phyloP scores from a whole-genome alignment of 2,888 invertebrate genomes.

The Erpobdella octoculata region DNA sequence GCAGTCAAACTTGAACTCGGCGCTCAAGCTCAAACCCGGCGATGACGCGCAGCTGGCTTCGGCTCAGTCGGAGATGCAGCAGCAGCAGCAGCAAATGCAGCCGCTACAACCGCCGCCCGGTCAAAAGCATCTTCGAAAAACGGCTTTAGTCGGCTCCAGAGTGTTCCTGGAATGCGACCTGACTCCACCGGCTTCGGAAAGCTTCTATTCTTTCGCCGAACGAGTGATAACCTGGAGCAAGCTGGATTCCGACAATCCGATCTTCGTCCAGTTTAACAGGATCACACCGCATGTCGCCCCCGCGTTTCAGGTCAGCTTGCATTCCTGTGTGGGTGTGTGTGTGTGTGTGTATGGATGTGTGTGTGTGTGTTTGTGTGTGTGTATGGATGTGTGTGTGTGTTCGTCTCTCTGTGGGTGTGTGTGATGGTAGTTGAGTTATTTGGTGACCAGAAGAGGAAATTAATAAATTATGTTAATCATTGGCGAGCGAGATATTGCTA shows the following conservation, averaged over 20 bases:
- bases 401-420: no score
- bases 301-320: neutral
- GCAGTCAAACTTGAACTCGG: neutral
- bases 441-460: no score
- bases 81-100: conserved; percentile 8
- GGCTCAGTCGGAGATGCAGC: neutral
- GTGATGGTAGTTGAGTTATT: no score
- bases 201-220: neutral
- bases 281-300: neutral
- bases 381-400: no score
- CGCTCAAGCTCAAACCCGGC: neutral
- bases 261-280: conserved; percentile 10
- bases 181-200: neutral
- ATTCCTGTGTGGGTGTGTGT: no score
- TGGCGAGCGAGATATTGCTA: no score
- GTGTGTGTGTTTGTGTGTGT: no score
- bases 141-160: neutral
- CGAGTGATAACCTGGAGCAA: conserved; percentile 8
- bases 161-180: conserved; percentile 10
- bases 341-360: no score
- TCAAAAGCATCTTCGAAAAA: neutral
- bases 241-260: neutral
- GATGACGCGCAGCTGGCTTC: neutral
- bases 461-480: no score
- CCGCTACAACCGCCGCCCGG: conserved; percentile 5